phyloP scores from a whole-genome alignment of 35 echinoderm and acorn worm genomes.

The Ophiothrix spiculata region DNA sequence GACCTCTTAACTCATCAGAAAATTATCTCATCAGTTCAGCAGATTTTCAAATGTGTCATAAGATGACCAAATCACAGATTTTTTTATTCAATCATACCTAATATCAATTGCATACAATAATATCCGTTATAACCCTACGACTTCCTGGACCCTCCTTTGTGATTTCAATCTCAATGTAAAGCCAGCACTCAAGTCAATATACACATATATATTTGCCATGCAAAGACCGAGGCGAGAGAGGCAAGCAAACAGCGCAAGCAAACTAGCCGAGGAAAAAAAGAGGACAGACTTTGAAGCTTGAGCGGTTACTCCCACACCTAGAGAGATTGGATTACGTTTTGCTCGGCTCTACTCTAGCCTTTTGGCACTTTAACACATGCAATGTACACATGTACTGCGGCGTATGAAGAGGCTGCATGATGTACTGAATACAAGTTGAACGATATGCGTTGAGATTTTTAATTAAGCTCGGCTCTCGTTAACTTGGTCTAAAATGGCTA shows the following conservation, averaged over 20 bases:
- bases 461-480: neutral
- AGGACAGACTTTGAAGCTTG: neutral
- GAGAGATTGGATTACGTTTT: neutral
- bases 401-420: conserved; percentile 6
- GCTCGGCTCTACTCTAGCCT: neutral
- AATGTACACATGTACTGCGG: conserved; percentile 14
- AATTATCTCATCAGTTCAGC: no score
- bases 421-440: neutral
- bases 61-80: no score
- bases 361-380: conserved; percentile 15
- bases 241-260: neutral
- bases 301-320: neutral
- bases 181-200: no score
- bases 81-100: neutral
- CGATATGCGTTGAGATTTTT: conserved; percentile 4
- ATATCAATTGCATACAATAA: neutral
- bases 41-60: no score
- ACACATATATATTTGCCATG: neutral
- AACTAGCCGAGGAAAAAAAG: neutral
- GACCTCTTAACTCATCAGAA: no score
- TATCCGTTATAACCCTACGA: neutral
- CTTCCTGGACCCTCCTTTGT: neutral
- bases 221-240: neutral
- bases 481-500: no score
- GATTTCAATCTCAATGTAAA: no score